Evolutionary conservation across 2,113 vertebrate species (phyloP).

Genomic region (Suncus etruscus): DNA sequence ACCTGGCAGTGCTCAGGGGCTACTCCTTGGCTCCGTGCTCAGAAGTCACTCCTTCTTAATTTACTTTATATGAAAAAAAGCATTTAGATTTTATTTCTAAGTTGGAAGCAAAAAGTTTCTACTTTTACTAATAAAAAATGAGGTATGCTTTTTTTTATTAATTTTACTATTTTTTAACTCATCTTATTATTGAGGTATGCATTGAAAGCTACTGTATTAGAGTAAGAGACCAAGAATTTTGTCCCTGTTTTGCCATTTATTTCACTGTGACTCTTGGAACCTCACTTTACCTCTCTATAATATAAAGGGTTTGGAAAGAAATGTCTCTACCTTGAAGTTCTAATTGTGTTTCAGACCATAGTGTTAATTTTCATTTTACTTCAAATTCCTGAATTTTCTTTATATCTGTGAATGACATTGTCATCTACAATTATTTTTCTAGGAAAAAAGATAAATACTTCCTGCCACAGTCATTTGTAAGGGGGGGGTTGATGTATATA

Average conservation of each 20-base stretch:
- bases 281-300: conserved; percentile 31
- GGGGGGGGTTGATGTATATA: not conserved
- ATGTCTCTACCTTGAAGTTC: conserved; percentile 14
- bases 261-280: not conserved
- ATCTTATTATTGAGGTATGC: too few species aligned
- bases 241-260: conserved; percentile 45
- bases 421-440: not conserved
- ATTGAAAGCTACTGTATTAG: conserved; percentile 21
- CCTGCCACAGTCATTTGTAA: not conserved
- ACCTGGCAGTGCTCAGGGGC: too few species aligned
- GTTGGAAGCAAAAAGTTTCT: conserved; percentile 26
- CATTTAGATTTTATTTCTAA: not conserved
- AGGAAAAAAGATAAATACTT: not conserved
- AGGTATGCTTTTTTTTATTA: too few species aligned
- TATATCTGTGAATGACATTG: not conserved
- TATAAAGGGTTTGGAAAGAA: conserved; percentile 32
- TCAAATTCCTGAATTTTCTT: not conserved
- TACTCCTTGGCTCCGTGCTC: too few species aligned
- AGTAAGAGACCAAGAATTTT: not conserved
- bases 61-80: conserved; percentile 33
- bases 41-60: not conserved
- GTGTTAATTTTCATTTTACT: conserved; percentile 54
- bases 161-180: too few species aligned
- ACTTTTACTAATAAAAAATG: not conserved
- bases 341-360: not conserved